Percentiles rank a stretch among this genome's conserved stretches.
phyloP scores from a whole-genome alignment of 2,888 invertebrate species.

The Eueremaeus valkanovi region DNA sequence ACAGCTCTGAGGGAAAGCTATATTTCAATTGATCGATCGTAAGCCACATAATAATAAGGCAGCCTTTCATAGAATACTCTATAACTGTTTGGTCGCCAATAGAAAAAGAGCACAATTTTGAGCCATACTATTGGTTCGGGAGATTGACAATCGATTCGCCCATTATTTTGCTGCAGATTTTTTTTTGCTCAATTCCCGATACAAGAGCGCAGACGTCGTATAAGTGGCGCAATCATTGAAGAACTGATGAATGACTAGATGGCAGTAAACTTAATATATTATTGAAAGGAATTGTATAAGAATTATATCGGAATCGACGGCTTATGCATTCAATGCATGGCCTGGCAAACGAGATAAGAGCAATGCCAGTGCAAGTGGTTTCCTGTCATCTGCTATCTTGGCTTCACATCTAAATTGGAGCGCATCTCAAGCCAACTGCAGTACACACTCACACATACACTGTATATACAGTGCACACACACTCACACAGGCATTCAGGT shows the following conservation, averaged over 20 bases:
- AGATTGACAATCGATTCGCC: not conserved
- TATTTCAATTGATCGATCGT: slow-evolving; percentile 28
- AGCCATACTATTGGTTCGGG: not conserved
- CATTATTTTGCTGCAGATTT: not conserved
- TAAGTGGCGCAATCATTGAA: not conserved
- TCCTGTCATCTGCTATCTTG: slow-evolving; percentile 16
- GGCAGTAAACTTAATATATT: slow-evolving; percentile 6
- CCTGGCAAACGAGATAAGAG: slow-evolving; percentile 12
- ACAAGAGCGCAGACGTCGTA: slow-evolving; percentile 11
- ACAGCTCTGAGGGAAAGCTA: too few relatives aligned
- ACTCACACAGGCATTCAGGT: too few relatives aligned
- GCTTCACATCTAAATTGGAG: slow-evolving; percentile 17
- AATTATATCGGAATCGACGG: not conserved
- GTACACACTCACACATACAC: not conserved
- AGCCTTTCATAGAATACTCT: not conserved
- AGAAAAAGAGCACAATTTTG: not conserved
- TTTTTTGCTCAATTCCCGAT: not conserved
- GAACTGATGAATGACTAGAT: slow-evolving; percentile 24
- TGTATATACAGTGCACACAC: too few relatives aligned
- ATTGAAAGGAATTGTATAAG: too few relatives aligned
- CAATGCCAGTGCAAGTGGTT: slow-evolving; percentile 24
- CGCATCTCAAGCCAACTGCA: not conserved
- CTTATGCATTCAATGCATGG: slow-evolving; percentile 23
- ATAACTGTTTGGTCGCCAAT: slow-evolving; percentile 13
- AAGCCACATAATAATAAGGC: slow-evolving; percentile 29